Evolutionary conservation across 92 coral and sea anemone genomes (phyloP).

Genomic region (Meandrina meandrites): DNA sequence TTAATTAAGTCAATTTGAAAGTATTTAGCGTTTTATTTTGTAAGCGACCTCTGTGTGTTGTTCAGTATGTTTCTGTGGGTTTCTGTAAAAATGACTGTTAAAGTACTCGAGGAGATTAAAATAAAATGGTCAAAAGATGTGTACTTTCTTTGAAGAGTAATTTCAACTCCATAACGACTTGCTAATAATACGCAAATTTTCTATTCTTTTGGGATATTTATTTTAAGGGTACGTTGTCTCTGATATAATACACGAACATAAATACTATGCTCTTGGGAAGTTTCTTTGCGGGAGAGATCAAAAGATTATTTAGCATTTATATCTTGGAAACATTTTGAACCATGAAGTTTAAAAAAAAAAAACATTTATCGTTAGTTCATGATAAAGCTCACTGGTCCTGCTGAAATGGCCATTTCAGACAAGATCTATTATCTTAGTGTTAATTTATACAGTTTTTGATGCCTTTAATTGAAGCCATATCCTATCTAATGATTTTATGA

Average conservation of each 20-base stretch:
- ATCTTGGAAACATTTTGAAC: not conserved
- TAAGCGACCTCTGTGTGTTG: not conserved
- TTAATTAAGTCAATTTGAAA: not conserved
- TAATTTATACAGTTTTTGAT: slow-evolving; percentile 3
- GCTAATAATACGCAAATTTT: not conserved
- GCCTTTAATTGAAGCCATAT: not conserved
- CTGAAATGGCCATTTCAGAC: not conserved
- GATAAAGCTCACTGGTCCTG: not conserved
- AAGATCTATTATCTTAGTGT: not conserved
- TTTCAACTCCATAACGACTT: not conserved
- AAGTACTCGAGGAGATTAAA: not conserved
- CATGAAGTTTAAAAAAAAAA: not conserved
- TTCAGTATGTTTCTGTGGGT: not conserved
- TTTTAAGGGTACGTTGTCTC: not conserved
- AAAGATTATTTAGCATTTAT: not conserved
- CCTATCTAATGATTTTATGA: not conserved
- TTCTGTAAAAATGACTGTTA: not conserved
- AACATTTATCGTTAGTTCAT: not conserved
- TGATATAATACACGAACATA: not conserved
- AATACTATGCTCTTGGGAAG: not conserved
- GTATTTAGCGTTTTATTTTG: not conserved
- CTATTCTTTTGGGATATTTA: not conserved
- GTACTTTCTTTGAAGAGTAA: not conserved
- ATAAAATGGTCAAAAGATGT: not conserved
- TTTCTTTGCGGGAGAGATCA: not conserved